Base-by-base conservation (phyloP, 30 jellyfish, hydroid and myxozoan genomes). In the Sanderia malayensis region DNA sequence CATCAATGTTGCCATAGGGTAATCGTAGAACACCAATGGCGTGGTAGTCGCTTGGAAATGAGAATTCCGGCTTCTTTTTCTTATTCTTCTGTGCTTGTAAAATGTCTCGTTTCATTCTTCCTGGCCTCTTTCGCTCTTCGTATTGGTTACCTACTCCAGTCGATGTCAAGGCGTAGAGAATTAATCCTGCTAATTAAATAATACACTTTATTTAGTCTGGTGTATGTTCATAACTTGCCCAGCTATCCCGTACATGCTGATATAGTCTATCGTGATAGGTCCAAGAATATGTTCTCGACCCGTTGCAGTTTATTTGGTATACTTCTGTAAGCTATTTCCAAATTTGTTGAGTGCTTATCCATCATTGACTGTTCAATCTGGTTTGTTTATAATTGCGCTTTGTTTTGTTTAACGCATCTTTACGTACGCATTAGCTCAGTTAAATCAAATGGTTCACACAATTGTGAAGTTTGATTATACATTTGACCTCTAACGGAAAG, bases 1-100 rank as follows among this genome's bases (percentile, higher is more conserved):
- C 97, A 44, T 59, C 84, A 52, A 89, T 89, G 53, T 71, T 76
- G 10, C 97, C 97, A 70, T 89, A 89, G 17, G 97, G 97, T 46
- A 89, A 46, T 67, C 71, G 89, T 53, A 89, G 57, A 0, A 70
- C 85, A 0, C 97, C 97, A 11, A 77, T 52, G 21, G 89, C 94
- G 71, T 82, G 95, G 53, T 89, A 89, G 31, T 44, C 69, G 26
- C 59, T 67, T 1, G 97, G 95, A 58, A 89, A 89, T 11, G 55
- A 13, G n/a, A 81, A 76, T 46, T 49, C 86, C 18, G 71, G 73
- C 19, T 44, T 44, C 44, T 67, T 67, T 33, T 34, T 0, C 68
- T 49, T 34, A 30, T 59, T 15, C 86, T 82, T 46, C 86, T 82
- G 74, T 79, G 77, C 47, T 7, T 44, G 88, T 7, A 24, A 59